Base-by-base conservation (phyloP, 2,113 vertebrate species). In the Telmatochromis sp. region DNA sequence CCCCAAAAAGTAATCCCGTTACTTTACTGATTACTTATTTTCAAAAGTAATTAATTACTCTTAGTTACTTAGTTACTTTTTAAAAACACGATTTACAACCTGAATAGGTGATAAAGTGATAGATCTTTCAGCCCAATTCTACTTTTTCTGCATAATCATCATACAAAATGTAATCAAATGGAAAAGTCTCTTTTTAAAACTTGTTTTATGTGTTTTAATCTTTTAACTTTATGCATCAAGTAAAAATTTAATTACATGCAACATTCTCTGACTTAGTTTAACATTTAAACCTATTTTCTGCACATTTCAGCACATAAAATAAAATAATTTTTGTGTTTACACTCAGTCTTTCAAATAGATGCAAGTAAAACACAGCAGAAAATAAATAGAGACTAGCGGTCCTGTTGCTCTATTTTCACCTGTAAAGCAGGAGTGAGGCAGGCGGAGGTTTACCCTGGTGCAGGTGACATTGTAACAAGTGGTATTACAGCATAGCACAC, bases 181-280 rank as follows among this genome's bases (percentile, higher is more conserved):
- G n/a, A 53, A 53, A 53, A 11, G n/a, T 21, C 9, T n/a, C 9
- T 10, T n/a, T 53, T 53, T 53, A 53, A 53, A 51, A 53, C 49
- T n/a, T 53, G 19, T 53, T 53, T 53, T 53, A 10, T 53, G 3
- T 1, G 17, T 51, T 51, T 51, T n/a, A 51, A n/a, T 51, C 17
- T 53, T 53, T 53, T 53, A 53, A 53, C 19, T 53, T n/a, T 51
- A 51, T 51, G 49, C 49, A 51, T n/a, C 19, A 51, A 51, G 49
- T 5, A 51, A 51, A 51, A 0, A 10, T 51, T 10, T 0, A 5
- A 51, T n/a, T n/a, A 51, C n/a, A 0, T 51, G 49, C 49, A 51
- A 2, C 49, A 51, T 51, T 51, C 47, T 8, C 42, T 45, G 42
- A 45, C 13, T 14, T 4, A 0, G 37, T 40, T 40, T 40, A 40